These are phyloP conservation scores for Thysanoteuthis rhombus DNA, from an alignment of 2,888 invertebrate species.

Conservation along the genomic window DNA sequence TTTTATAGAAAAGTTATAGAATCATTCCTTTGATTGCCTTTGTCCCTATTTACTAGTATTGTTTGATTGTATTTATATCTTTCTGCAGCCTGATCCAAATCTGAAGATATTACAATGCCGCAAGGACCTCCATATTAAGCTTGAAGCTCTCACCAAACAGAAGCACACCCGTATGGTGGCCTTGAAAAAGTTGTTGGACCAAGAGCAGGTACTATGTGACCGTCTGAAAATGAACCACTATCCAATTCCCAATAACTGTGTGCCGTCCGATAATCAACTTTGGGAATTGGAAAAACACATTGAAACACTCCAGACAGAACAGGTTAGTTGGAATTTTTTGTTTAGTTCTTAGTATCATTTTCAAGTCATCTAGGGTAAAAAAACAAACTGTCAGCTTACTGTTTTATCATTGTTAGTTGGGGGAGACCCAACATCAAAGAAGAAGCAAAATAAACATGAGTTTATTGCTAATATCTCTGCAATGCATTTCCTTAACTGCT, in stretches of 20 bases:
- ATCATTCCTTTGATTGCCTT: no score
- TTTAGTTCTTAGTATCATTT: neutral
- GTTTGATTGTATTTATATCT: neutral
- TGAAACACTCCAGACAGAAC: slow-evolving; percentile 58
- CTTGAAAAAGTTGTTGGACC: slow-evolving; percentile 53
- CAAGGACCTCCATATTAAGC: slow-evolving; percentile 53
- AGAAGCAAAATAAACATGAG: no score
- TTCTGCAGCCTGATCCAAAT: slow-evolving; percentile 45
- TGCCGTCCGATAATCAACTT: slow-evolving; percentile 60
- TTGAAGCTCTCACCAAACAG: slow-evolving; percentile 56
- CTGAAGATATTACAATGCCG: slow-evolving; percentile 57
- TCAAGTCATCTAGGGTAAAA: no score
- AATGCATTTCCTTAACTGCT: no score
- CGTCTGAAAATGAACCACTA: slow-evolving; percentile 60
- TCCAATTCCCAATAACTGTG: slow-evolving; percentile 61
- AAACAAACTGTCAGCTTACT: no score
- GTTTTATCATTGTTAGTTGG: no score
- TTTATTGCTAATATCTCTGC: no score
- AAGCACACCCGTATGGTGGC: slow-evolving; percentile 60
- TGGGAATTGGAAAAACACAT: slow-evolving; percentile 61
- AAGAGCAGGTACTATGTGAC: slow-evolving; percentile 63
- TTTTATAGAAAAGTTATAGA: no score
- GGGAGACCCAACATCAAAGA: no score
- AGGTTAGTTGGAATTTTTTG: slow-evolving; percentile 46
- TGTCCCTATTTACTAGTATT: neutral